Base-by-base conservation (phyloP, 2,113 vertebrate species). In the Sardina pilchardus region DNA sequence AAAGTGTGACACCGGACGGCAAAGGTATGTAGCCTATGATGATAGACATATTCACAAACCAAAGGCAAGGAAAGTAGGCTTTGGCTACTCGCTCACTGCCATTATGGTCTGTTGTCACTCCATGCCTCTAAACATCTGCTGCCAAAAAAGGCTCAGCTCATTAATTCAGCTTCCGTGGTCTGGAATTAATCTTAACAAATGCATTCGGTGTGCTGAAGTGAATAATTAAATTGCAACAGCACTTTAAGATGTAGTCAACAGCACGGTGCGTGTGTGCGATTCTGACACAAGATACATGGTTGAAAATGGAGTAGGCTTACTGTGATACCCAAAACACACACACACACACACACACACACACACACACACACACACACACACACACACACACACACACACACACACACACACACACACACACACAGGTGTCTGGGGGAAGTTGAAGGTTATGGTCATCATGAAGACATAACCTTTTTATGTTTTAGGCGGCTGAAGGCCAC, bases 21-120 rank as follows among this genome's bases (percentile, higher is more conserved):
- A 91, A 43, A 88, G 91, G 92, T 93, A 88, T 34, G 86, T 63
- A n/a, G n/a, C n/a, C n/a, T n/a, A 42, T 85, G 83, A 36, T 80
- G 34, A 14, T 71, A 39, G 30, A 30, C 12, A 16, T 16, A 1
- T 34, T 36, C 71, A 78, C 71, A 17, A 36, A 78, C 12, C 19
- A 24, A 59, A 59, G 21, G 19, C 53, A 24, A 24, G 53, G 24
- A n/a, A n/a, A n/a, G 19, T 59, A 6, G 6, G 4, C 19, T 24
- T 42, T 3, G 39, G 39, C 39, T 39, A 39, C 39, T 39, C n/a
- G n/a, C n/a, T 4, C 19, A 19, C 21, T 59, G 53, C 19, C 53
- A 67, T 26, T n/a, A 67, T 30, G n/a, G 30, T 9, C n/a, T 9
- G 7, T 67, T 67, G 63, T 67, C 9, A 26, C 63, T 0, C 0